Percentiles rank a stretch among this genome's conserved stretches.
These are phyloP conservation scores for Sorex fumeus DNA, from an alignment of 2,113 vertebrate genomes.

Conservation along the genomic window DNA sequence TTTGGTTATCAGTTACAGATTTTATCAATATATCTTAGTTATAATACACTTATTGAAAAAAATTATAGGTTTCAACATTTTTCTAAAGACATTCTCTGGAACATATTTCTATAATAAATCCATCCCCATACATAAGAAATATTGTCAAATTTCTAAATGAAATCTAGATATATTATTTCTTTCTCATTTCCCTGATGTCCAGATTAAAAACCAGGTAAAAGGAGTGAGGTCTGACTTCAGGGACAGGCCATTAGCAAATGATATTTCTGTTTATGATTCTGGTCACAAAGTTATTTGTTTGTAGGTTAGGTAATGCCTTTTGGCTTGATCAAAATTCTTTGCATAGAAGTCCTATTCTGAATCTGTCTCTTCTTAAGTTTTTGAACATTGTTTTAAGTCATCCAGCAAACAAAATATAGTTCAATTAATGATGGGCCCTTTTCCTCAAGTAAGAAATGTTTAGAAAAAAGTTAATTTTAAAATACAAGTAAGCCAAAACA, in stretches of 20 bases:
- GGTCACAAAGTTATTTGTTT: constrained; percentile 65
- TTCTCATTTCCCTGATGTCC: constrained; percentile 54
- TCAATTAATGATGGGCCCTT: neutral
- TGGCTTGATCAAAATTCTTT: constrained; percentile 45
- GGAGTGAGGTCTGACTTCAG: constrained; percentile 47
- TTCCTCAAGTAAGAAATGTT: constrained; percentile 57
- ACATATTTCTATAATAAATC: constrained; percentile 8
- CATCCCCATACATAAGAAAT: constrained; percentile 1
- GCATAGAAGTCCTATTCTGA: constrained; percentile 35
- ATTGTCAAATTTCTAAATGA: constrained; percentile 59
- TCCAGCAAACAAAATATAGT: constrained; percentile 16
- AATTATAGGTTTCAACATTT: neutral
- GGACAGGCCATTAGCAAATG: constrained; percentile 72
- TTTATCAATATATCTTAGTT: constrained; percentile 40
- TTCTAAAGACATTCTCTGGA: constrained; percentile 11
- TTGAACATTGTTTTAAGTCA: constrained; percentile 45
- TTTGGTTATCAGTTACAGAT: constrained; percentile 38
- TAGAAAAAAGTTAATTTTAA: constrained; percentile 53
- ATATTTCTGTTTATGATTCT: constrained; percentile 71
- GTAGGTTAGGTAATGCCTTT: constrained; percentile 60
- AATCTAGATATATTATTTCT: constrained; percentile 61
- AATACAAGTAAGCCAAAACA: constrained; percentile 59
- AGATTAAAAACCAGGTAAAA: constrained; percentile 70
- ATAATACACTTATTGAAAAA: neutral
- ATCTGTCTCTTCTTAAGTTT: constrained; percentile 52